Evolutionary conservation across 1,140 invertebrate genomes (phyloP), one percentile per base, ranked within the genome.

Genomic region (Platyscapa corneri): DNA sequence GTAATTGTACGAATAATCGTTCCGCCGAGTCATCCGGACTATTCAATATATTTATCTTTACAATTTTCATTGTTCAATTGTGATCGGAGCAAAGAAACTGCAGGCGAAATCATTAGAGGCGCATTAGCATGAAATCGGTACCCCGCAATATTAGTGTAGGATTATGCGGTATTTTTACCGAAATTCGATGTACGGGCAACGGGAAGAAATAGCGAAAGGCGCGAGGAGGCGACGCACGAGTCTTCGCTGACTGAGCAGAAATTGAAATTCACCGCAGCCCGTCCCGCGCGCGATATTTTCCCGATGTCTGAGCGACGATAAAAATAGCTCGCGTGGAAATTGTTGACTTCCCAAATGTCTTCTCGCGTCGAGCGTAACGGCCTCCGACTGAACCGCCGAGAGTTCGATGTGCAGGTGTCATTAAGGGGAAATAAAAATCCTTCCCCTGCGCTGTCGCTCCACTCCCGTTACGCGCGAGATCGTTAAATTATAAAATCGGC

Each of bases 301-400:
- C n/a, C 42, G 49, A 75, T 30, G n/a, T 14, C 42, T 14, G 14
- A 6, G n/a, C 8, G 39, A 34, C 42, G 74, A 75, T 75, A 75
- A 75, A 75, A 75, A 75, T 75, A 75, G 30, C 27, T 46, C 23
- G 6, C 0, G 42, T 75, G 42, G 27, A 75, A 75, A 75, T 46
- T 75, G 74, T 34, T 42, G 74, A 75, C 74, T 75, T 34, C 16
- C 18, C 32, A 30, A 72, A 72, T 72, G 67, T 34, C 34, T 39
- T 72, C 67, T 72, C 20, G 39, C 18, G 16, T 27, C 18, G 16
- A 16, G 75, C 10, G 49, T 32, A 56, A 53, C 42, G 67, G 32
- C 20, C 3, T 3, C 23, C 67, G 18, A 72, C 6, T 72, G 16
- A 39, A 23, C 18, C 39, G 18, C 67, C 3, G 20, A 72, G 12